Evolutionary conservation across 2,888 invertebrate species (phyloP), one percentile per base, ranked within the genome.

Genomic region (Athalia cordata): DNA sequence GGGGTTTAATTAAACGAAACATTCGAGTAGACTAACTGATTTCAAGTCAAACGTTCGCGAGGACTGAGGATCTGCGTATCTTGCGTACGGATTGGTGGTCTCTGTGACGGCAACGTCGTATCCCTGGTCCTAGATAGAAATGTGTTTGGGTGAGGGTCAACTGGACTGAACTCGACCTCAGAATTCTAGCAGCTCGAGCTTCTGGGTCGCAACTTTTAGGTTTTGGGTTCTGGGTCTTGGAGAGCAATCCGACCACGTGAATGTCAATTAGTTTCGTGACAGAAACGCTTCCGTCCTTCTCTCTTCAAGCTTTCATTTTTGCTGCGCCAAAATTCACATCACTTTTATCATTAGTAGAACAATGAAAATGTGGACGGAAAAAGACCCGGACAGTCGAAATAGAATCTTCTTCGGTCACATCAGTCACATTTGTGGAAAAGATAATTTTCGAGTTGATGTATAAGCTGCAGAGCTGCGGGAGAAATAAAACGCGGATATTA

Each of bases 191-290:
- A 5, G 52, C 68, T 52, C 52, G n/a, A 29, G 52, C 67, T 52
- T 50, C 55, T 52, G 68, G 52, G 50, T 68, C 68, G 66, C 49
- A 66, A 15, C 43, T 55, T 70, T 45, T 72, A 52, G 70, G 72
- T 47, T 72, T 47, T 72, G 72, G 72, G 43, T 72, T 29, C 13
- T 59, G 59, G 57, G 45, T n/a, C 45, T 13, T 7, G 4, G 43
- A 4, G 64, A 11, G 8, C 59, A 72, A 72, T 59, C 13, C 47
- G 57, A 59, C 57, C 43, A 59, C 57, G 45, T 72, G 72, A 72
- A 72, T 72, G 72, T 45, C 72, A 72, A 72, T 72, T 72, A 72
- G 70, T 47, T 72, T 72, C 15, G 59, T 59, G 59, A 57, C 70
- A 72, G 70, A 45, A 57, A 70, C 11, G 43, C 68, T 13, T 7